Evolutionary conservation across 2,888 invertebrate species (phyloP).

Genomic region (Ichneumoninae sp.): DNA sequence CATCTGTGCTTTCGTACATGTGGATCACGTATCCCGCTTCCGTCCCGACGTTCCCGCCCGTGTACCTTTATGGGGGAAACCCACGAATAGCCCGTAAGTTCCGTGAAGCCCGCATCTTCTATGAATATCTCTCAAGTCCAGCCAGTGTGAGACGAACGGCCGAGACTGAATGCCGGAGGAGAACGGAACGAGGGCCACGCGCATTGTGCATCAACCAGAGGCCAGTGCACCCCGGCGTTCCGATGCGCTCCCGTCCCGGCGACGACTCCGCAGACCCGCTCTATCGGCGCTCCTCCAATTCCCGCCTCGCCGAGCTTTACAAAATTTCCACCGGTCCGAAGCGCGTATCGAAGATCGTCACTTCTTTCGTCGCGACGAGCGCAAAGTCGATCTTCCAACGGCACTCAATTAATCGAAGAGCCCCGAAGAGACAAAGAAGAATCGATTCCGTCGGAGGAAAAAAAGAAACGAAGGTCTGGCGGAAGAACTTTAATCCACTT

Average conservation of each 20-base stretch:
- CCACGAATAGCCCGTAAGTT: constrained; percentile 82
- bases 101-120: constrained; percentile 79
- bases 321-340: background rate
- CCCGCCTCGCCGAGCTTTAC: background rate
- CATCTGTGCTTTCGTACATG: constrained; percentile 10
- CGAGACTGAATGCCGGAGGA: constrained; percentile 52
- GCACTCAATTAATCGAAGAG: constrained; percentile 9
- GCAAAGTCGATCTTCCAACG: background rate
- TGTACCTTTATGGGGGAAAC: constrained; percentile 79
- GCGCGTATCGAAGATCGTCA: background rate
- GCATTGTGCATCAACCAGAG: constrained; percentile 54
- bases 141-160: constrained; percentile 53
- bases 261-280: constrained; percentile 32
- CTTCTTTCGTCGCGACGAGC: background rate
- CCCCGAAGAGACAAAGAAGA: background rate
- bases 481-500: constrained; percentile 1
- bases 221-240: constrained; percentile 62
- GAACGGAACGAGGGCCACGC: constrained; percentile 24
- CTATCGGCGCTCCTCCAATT: background rate
- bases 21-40: constrained; percentile 30
- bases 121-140: constrained; percentile 80
- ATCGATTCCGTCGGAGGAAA: background rate
- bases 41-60: constrained; percentile 39
- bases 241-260: constrained; percentile 38
- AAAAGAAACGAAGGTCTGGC: background rate